A percentile compares a stretch with the other conserved stretches of the same genome.
Evolutionary conservation across 2,113 vertebrate genomes (phyloP).

Genomic region (Grammomys dolichurus): DNA sequence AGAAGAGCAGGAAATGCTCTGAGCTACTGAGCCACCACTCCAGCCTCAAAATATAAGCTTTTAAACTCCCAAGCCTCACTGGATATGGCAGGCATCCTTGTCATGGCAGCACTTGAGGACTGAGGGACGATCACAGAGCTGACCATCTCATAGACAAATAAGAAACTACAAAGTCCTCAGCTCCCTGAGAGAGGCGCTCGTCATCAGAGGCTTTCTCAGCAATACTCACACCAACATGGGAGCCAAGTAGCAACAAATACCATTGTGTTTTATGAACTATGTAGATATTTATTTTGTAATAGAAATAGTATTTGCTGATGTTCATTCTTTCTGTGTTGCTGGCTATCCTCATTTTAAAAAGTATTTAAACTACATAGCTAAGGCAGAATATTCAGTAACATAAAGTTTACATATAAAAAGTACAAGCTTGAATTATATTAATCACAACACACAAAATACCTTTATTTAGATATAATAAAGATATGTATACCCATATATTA

Average conservation of each 20-base stretch:
- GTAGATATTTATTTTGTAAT: neutral
- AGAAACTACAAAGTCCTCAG: neutral
- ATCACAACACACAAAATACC: neutral
- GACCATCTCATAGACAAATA: neutral
- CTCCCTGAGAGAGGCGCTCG: neutral
- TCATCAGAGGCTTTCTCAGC: neutral
- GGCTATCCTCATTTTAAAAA: constrained; percentile 11
- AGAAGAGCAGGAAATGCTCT: neutral
- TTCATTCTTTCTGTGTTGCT: neutral
- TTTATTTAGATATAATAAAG: neutral
- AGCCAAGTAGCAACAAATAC: neutral
- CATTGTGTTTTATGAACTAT: neutral
- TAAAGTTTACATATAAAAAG: constrained; percentile 33
- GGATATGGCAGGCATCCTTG: neutral
- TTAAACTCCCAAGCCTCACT: too few species aligned
- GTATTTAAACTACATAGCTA: neutral
- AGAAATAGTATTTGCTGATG: constrained; percentile 13
- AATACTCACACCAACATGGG: neutral
- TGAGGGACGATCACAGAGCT: neutral
- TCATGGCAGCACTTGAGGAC: neutral
- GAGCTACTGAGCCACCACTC: neutral
- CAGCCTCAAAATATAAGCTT: neutral
- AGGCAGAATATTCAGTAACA: constrained; percentile 42
- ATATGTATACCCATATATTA: neutral
- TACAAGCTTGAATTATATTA: neutral